Evolutionary conservation across 2,888 invertebrate genomes (phyloP), one percentile per base, ranked within the genome.

Genomic region (Heliconius hortense): DNA sequence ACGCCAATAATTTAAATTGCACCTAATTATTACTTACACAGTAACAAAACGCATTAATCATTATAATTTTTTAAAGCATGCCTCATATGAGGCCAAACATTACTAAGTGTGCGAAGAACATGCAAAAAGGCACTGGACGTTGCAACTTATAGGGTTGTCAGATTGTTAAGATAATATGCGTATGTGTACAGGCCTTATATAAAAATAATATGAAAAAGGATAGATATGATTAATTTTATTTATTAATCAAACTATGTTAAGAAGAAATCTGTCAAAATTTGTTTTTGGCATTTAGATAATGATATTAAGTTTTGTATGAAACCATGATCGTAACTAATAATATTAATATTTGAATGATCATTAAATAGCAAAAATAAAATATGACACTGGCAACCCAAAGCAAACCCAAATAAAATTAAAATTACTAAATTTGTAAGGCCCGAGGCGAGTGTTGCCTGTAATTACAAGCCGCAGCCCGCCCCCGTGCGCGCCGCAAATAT

Each of bases 341-440:
- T 60, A 15, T 56, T 18, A 24, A 24, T 66, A 24, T 66, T n/a
- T 39, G 35, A 60, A 60, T 60, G 60, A 60, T 26, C 4, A 63
- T 31, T 21, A 31, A 21, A 63, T 35, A 31, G 31, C 10, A 85
- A 84, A 48, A 4, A n/a, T 35, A 56, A 69, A 31, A 8, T n/a
- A 35, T 56, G 24, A 31, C 28, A 69, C 59, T 60, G 71, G 39
- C 71, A 71, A 71, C 85, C 78, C 84, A 82, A 84, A 82, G 85
- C 88, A 90, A 90, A 89, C 90, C 86, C 89, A 91, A 92, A 91
- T 90, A 92, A 92, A 90, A 90, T 88, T 88, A 91, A 91, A 90
- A 88, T 89, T 87, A 91, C 89, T 90, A 93, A 93, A 93, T 93
- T 90, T 90, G 89, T 90, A 81, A 82, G 83, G 85, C 89, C 90